Conservation (phyloP, 2,113 vertebrate genomes). For the Tragelaphus imberbis region DNA sequence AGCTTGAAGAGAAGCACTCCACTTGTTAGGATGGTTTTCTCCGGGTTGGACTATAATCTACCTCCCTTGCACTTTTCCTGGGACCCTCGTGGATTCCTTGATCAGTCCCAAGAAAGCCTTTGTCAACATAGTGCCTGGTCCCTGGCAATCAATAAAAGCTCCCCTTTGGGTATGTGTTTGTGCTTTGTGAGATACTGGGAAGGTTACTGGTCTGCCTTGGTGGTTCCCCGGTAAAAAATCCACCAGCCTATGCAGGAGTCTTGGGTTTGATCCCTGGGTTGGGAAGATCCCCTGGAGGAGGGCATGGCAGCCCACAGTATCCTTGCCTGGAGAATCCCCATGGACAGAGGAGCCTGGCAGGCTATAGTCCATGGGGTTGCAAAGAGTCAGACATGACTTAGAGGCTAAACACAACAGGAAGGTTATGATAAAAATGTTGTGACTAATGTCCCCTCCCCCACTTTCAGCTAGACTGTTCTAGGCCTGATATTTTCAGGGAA, state of each 20-base stretch:
- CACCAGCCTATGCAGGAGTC: neutral
- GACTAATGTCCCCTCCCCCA: neutral
- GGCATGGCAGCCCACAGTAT: neutral
- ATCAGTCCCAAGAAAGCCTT: neutral
- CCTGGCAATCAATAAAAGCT: neutral
- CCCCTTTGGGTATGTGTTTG: neutral
- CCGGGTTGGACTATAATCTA: neutral
- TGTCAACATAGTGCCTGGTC: neutral
- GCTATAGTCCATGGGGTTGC: neutral
- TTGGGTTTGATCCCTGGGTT: neutral
- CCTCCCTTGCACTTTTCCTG: neutral
- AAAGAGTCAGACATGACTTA: neutral
- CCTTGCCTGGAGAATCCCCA: neutral
- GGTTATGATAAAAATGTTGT: neutral
- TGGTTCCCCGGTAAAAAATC: rapidly evolving
- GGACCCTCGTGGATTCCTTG: neutral
- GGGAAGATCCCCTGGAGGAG: neutral
- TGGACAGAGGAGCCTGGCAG: neutral
- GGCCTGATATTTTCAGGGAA: neutral
- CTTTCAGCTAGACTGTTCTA: neutral
- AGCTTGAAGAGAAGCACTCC: neutral
- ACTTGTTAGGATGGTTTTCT: neutral
- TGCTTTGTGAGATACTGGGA: neutral
- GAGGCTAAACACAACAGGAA: neutral
- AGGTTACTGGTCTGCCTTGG: neutral